phyloP scores from a whole-genome alignment of 2,113 vertebrate species.

The Typhlomys cinereus region DNA sequence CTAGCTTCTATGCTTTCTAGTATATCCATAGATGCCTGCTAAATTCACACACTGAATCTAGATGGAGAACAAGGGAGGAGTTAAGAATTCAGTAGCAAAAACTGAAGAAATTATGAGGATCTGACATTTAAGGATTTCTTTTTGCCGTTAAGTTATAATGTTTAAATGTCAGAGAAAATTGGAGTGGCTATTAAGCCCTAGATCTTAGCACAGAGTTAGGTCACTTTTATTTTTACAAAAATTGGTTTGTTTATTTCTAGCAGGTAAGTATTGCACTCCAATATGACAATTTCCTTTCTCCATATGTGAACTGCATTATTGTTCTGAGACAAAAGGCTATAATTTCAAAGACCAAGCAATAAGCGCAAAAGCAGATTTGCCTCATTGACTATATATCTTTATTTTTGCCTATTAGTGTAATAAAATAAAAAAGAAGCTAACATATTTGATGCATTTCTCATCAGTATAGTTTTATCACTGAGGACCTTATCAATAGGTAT shows the following conservation, averaged over 20 bases:
- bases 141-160: slow-evolving; percentile 75
- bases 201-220: slow-evolving; percentile 64
- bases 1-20: not conserved
- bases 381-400: slow-evolving; percentile 14
- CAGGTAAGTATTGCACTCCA: not conserved
- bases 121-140: slow-evolving; percentile 77
- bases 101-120: slow-evolving; percentile 76
- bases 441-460: slow-evolving; percentile 78
- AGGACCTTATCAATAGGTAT: slow-evolving; percentile 81
- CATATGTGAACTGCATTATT: slow-evolving; percentile 41
- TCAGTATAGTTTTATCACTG: slow-evolving; percentile 83
- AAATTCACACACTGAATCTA: not conserved
- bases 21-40: not conserved
- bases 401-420: slow-evolving; percentile 61
- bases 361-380: slow-evolving; percentile 53
- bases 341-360: slow-evolving; percentile 65
- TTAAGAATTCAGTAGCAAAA: slow-evolving; percentile 66
- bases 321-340: slow-evolving; percentile 15
- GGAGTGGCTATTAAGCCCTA: slow-evolving; percentile 73
- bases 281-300: slow-evolving; percentile 40
- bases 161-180: slow-evolving; percentile 81
- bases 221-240: slow-evolving; percentile 75
- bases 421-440: slow-evolving; percentile 61
- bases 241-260: slow-evolving; percentile 67
- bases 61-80: not conserved